phyloP scores from a whole-genome alignment of 1,140 invertebrate genomes.

The Alviniconcha marisindica region DNA sequence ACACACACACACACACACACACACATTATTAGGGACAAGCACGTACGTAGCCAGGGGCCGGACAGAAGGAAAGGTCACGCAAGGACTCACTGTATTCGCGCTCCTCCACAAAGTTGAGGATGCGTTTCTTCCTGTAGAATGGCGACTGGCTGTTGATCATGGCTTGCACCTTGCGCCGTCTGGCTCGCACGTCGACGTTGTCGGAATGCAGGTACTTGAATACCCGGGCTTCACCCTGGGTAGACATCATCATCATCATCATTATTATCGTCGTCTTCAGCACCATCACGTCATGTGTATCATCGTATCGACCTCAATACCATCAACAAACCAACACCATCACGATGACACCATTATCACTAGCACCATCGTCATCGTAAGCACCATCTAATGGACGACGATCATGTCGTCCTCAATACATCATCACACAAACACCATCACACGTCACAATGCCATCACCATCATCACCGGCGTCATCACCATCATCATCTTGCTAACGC shows the following conservation, averaged over 20 bases:
- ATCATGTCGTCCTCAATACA: no score
- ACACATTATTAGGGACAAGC: no score
- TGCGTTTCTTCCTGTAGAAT: conserved; percentile 64
- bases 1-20: no score
- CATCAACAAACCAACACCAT: neutral
- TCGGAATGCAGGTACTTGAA: conserved; percentile 64
- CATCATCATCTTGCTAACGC: no score
- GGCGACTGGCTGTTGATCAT: conserved; percentile 62
- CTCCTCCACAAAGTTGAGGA: conserved; percentile 70
- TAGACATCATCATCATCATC: neutral
- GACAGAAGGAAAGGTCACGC: no score
- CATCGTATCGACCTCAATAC: no score
- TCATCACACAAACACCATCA: no score
- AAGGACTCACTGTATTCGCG: conserved; percentile 59
- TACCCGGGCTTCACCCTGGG: conserved; percentile 70
- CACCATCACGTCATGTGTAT: no score
- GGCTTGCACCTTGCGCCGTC: conserved; percentile 66
- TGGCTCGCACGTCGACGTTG: conserved; percentile 61
- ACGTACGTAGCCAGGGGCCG: no score
- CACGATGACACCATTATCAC: neutral
- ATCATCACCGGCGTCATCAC: no score
- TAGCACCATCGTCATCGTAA: conserved; percentile 2
- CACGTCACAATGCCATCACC: no score
- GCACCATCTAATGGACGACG: no score
- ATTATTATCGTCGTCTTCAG: neutral